These are phyloP conservation scores for Melieria omissa DNA, from an alignment of 2,888 invertebrate species.

Conservation along the genomic window DNA sequence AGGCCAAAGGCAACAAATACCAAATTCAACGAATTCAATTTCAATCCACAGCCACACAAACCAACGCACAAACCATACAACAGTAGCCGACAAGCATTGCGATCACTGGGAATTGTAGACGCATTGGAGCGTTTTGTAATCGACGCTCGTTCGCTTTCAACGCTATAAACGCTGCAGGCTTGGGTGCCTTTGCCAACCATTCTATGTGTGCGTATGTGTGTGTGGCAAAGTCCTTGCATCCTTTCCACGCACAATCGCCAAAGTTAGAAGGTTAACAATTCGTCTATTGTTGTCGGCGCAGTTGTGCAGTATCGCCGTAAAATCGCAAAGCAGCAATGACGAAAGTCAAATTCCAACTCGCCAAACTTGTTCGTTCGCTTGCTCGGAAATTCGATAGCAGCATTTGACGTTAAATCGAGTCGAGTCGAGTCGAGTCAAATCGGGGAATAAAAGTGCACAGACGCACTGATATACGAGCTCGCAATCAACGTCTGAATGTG, in stretches of 20 bases:
- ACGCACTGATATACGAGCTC: too few relatives aligned
- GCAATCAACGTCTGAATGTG: too few relatives aligned
- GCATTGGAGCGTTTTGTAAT: conserved; percentile 61
- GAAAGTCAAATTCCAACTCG: conserved; percentile 59
- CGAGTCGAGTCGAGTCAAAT: not conserved
- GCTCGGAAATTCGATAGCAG: conserved; percentile 52
- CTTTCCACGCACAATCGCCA: conserved; percentile 28
- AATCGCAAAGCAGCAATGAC: conserved; percentile 51
- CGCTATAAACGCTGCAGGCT: conserved; percentile 17
- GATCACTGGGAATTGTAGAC: conserved; percentile 64
- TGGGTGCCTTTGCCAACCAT: not conserved
- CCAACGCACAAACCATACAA: not conserved
- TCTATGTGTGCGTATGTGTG: not conserved
- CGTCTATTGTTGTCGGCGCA: conserved; percentile 25
- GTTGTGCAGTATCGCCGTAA: conserved; percentile 55
- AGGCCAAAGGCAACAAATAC: conserved; percentile 31
- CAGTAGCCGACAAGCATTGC: conserved; percentile 49
- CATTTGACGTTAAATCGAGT: conserved; percentile 16
- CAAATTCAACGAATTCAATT: conserved; percentile 25
- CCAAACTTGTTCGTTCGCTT: conserved; percentile 56
- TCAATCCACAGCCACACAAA: conserved; percentile 17
- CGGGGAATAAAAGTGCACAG: not conserved
- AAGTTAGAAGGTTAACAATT: conserved; percentile 37
- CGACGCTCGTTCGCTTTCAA: conserved; percentile 43
- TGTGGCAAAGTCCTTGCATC: conserved; percentile 19